A percentile compares a stretch with the other conserved stretches of the same genome.
These are phyloP conservation scores for Sinohyriopsis cumingii DNA, from an alignment of 2,888 invertebrate species.

Conservation along the genomic window DNA sequence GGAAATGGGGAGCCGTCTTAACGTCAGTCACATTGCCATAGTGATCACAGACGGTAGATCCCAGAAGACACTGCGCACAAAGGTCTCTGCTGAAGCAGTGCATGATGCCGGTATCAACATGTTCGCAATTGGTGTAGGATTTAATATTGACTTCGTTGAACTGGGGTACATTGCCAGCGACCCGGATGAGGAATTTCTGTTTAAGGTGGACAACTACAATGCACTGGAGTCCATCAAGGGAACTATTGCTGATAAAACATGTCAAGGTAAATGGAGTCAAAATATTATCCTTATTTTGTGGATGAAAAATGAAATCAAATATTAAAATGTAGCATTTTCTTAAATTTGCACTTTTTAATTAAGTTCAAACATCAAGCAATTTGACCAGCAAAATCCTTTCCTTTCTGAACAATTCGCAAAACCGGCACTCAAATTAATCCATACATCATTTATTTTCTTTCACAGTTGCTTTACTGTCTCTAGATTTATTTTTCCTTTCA, in stretches of 20 bases:
- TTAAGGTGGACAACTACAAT: conserved; percentile 45
- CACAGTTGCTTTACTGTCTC: too few species aligned
- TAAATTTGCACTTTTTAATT: not conserved
- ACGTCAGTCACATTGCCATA: conserved; percentile 53
- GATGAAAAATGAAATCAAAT: not conserved
- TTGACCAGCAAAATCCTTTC: too few species aligned
- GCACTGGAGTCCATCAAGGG: conserved; percentile 43
- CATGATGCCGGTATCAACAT: conserved; percentile 45
- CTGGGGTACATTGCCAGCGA: conserved; percentile 49
- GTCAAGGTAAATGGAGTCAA: conserved; percentile 39
- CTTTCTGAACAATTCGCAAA: too few species aligned
- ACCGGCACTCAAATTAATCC: too few species aligned
- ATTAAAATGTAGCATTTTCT: not conserved
- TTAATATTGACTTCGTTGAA: conserved; percentile 39
- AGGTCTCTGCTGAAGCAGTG: conserved; percentile 41
- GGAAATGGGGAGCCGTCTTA: conserved; percentile 30
- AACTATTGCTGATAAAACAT: conserved; percentile 48
- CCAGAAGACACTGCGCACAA: conserved; percentile 40
- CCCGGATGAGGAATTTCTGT: conserved; percentile 44
- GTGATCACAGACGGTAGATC: conserved; percentile 67
- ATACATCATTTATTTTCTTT: too few species aligned
- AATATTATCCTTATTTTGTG: not conserved
- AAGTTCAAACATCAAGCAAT: too few species aligned
- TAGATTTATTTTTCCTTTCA: too few species aligned
- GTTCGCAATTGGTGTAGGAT: conserved; percentile 61